Percentiles rank a stretch among this genome's conserved stretches.
Evolutionary conservation across 1,140 invertebrate genomes (phyloP).

Genomic region (Tetranychus urticae): DNA sequence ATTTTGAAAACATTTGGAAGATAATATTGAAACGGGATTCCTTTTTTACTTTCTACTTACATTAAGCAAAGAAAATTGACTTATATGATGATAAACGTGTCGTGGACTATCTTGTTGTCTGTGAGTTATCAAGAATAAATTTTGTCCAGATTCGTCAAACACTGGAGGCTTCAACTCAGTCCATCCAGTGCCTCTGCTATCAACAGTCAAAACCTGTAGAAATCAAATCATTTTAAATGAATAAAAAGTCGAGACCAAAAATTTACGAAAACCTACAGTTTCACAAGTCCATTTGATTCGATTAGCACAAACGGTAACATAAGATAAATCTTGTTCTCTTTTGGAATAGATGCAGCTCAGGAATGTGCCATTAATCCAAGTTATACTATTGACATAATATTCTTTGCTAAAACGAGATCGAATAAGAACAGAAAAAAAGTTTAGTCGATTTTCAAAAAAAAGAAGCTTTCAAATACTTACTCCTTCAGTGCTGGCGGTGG

Average conservation of each 20-base stretch:
- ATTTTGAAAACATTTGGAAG: no score
- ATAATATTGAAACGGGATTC: no score
- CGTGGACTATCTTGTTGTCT: slow-evolving; percentile 20
- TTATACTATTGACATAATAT: slow-evolving; percentile 19
- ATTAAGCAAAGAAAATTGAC: slow-evolving; percentile 21
- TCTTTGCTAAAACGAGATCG: slow-evolving; percentile 13
- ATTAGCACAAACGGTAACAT: slow-evolving; percentile 20
- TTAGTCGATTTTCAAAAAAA: no score
- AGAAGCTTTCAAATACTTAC: no score
- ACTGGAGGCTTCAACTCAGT: slow-evolving; percentile 32
- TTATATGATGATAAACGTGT: slow-evolving; percentile 39
- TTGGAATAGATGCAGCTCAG: slow-evolving; percentile 19
- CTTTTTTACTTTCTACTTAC: no score
- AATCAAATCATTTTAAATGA: no score
- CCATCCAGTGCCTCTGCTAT: slow-evolving; percentile 29
- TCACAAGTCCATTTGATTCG: slow-evolving; percentile 12
- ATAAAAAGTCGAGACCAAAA: no score
- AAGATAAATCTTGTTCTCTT: slow-evolving; percentile 20
- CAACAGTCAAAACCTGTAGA: no score
- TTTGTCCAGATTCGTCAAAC: slow-evolving; percentile 15
- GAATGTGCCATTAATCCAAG: slow-evolving; percentile 18
- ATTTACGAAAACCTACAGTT: slow-evolving; percentile 1
- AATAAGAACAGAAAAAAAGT: background rate
- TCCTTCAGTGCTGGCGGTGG: no score
- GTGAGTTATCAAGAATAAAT: slow-evolving; percentile 32